Percentiles rank a stretch among this genome's conserved stretches.
Evolutionary conservation across 2,797 vertebrate species (phyloP).

Genomic region (Pipistrellus pipistrellus): DNA sequence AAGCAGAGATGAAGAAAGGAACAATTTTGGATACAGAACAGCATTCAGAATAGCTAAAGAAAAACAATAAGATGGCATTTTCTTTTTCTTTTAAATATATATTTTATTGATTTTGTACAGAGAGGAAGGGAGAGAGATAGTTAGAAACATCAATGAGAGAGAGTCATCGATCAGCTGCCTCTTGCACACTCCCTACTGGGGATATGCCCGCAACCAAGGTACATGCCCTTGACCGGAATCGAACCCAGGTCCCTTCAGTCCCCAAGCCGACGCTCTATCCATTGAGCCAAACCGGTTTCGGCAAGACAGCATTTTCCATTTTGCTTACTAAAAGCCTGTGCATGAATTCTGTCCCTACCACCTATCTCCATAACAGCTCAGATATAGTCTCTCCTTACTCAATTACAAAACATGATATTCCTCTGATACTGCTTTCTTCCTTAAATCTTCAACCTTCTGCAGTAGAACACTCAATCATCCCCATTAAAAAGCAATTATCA

Average conservation of each 20-base stretch:
- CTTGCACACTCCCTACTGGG: too few relatives aligned
- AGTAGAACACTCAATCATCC: neutral
- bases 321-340: constrained; percentile 43
- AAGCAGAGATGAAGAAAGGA: constrained; percentile 50
- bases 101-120: too few relatives aligned
- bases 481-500: constrained; percentile 55
- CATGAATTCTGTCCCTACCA: neutral
- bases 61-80: constrained; percentile 22
- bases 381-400: neutral
- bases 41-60: constrained; percentile 47
- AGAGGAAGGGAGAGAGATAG: too few relatives aligned
- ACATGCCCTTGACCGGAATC: too few relatives aligned
- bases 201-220: too few relatives aligned
- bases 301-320: constrained; percentile 25
- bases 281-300: too few relatives aligned
- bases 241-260: too few relatives aligned
- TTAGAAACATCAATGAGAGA: too few relatives aligned
- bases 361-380: neutral
- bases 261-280: too few relatives aligned
- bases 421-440: constrained; percentile 19
- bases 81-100: neutral
- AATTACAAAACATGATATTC: neutral
- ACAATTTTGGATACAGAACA: constrained; percentile 20
- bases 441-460: neutral
- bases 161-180: too few relatives aligned